Conservation (phyloP, 2,888 invertebrate genomes). For the Blomia tropicalis region DNA sequence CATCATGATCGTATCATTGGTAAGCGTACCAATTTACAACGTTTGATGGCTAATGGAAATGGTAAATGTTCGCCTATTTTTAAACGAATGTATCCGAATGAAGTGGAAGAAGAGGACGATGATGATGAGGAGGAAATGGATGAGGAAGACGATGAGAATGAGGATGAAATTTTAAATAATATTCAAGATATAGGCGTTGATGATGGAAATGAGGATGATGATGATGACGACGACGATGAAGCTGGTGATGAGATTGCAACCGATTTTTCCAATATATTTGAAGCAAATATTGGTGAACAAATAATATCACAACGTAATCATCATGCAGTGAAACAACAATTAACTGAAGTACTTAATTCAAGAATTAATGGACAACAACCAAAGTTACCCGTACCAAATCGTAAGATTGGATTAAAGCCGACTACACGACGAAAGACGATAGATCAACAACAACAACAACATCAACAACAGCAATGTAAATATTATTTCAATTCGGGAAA, state of each 20-base stretch:
- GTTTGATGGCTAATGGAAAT: too few relatives aligned
- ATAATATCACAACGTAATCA: not conserved
- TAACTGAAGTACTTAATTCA: too few relatives aligned
- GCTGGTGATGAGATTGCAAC: not conserved
- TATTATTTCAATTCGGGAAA: not conserved
- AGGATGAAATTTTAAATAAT: not conserved
- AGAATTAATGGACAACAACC: not conserved
- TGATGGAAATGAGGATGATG: conserved; percentile 6
- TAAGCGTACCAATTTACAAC: too few relatives aligned
- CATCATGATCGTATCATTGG: too few relatives aligned
- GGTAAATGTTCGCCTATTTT: too few relatives aligned
- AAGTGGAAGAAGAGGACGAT: not conserved
- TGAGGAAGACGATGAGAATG: not conserved
- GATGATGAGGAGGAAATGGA: not conserved
- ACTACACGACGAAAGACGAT: too few relatives aligned
- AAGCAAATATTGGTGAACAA: not conserved
- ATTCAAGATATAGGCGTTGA: not conserved
- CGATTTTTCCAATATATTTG: conserved; percentile 2
- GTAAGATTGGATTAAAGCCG: too few relatives aligned
- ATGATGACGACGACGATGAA: not conserved
- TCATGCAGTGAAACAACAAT: not conserved
- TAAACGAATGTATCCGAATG: not conserved
- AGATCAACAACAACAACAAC: not conserved
- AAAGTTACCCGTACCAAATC: too few relatives aligned
- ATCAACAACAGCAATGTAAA: not conserved